A percentile compares a stretch with the other conserved stretches of the same genome.
These are phyloP conservation scores for Hyperoodon ampullatus DNA, from an alignment of 2,113 vertebrate species.

Conservation along the genomic window DNA sequence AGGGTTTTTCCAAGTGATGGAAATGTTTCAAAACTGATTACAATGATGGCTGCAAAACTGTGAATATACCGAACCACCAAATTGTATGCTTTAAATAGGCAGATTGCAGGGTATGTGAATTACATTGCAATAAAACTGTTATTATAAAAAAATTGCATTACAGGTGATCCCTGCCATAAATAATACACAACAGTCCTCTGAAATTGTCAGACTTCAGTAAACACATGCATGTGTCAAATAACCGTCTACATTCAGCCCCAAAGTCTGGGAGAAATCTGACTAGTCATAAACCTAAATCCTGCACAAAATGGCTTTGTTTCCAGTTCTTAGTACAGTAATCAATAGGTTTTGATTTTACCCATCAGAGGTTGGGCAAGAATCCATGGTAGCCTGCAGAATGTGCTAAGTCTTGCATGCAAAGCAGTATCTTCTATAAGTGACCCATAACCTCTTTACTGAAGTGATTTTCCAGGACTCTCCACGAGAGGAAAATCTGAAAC, in stretches of 20 bases:
- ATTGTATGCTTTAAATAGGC: neutral
- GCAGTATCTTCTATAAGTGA: constrained; percentile 25
- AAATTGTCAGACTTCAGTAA: neutral
- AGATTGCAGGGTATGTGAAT: neutral
- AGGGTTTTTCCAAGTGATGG: neutral
- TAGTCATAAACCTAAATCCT: neutral
- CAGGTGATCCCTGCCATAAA: constrained; percentile 19
- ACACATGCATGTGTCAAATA: neutral
- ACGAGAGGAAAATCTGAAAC: constrained; percentile 68
- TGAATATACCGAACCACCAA: neutral
- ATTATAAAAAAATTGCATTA: neutral
- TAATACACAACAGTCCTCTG: neutral
- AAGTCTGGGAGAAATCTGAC: neutral
- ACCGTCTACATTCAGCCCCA: neutral
- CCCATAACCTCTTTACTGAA: constrained; percentile 36
- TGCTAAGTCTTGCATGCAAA: neutral
- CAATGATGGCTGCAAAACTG: neutral
- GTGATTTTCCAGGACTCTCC: constrained; percentile 67
- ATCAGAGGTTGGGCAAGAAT: neutral
- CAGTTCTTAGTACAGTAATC: neutral
- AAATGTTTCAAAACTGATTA: neutral
- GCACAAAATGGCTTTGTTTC: constrained; percentile 32
- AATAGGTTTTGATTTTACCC: constrained; percentile 6
- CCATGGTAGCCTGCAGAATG: neutral
- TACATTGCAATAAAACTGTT: neutral